A percentile compares a stretch with the other conserved stretches of the same genome.
phyloP scores from a whole-genome alignment of 2,797 vertebrate species.

The Fringilla coelebs region DNA sequence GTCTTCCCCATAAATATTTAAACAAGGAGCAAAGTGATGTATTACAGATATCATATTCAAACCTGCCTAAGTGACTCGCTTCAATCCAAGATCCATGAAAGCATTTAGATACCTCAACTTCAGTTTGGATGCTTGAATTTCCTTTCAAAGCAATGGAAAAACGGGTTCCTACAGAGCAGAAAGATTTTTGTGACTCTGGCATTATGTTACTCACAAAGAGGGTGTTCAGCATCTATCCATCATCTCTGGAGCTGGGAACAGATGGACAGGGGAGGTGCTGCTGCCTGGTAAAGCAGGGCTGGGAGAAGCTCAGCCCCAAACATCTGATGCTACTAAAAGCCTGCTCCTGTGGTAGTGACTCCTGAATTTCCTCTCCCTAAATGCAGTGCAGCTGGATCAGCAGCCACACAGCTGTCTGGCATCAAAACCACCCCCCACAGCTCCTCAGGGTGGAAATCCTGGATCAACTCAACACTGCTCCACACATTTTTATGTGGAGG shows the following conservation, averaged over 20 bases:
- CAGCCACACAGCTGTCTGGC: slow-evolving; percentile 54
- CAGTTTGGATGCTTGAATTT: neutral
- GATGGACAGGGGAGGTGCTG: neutral
- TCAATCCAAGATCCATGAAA: neutral
- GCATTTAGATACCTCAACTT: neutral
- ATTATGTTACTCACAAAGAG: neutral
- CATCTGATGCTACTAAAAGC: slow-evolving; percentile 29
- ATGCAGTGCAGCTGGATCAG: slow-evolving; percentile 45
- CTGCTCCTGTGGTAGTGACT: neutral
- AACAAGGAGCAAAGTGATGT: slow-evolving; percentile 37
- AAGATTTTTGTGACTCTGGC: neutral
- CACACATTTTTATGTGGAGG: neutral
- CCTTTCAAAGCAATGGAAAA: neutral
- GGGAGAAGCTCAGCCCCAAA: neutral
- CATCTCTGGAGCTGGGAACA: neutral
- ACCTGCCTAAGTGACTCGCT: neutral
- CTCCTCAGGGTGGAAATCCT: slow-evolving; percentile 38
- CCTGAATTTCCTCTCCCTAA: slow-evolving; percentile 38
- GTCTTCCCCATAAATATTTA: slow-evolving; percentile 47
- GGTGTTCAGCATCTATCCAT: neutral
- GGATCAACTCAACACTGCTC: slow-evolving; percentile 4
- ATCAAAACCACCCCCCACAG: slow-evolving; percentile 31
- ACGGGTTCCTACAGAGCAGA: neutral
- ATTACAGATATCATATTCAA: slow-evolving; percentile 38
- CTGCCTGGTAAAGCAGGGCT: neutral